These are phyloP conservation scores for Drosophila sordidula DNA, from an alignment of 2,888 invertebrate species.

Conservation along the genomic window DNA sequence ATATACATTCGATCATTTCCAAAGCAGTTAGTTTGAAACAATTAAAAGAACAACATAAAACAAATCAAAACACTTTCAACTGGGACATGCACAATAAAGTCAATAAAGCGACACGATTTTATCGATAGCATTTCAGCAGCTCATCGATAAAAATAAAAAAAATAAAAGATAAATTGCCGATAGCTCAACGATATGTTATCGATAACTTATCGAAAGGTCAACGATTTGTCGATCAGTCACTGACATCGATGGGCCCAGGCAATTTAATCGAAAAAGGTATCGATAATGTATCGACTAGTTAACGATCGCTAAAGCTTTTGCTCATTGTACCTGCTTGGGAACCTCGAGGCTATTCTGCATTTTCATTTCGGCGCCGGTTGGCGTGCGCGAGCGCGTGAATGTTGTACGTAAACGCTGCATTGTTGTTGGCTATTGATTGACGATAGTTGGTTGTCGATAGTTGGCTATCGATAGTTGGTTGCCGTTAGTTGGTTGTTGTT, in stretches of 20 bases:
- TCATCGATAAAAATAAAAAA: neutral
- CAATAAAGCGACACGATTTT: neutral
- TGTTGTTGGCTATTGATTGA: constrained; percentile 11
- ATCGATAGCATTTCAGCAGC: constrained; percentile 1
- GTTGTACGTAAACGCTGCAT: constrained; percentile 90
- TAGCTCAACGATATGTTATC: constrained; percentile 1
- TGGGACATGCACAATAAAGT: neutral
- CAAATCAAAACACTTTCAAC: neutral
- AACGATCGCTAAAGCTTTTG: neutral
- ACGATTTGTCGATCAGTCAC: neutral
- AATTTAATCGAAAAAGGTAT: neutral
- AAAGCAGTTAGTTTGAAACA: neutral
- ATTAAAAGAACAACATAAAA: neutral
- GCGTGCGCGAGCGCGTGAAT: constrained; percentile 94
- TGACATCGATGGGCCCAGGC: neutral
- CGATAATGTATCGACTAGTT: neutral
- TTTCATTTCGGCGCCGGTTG: constrained; percentile 96
- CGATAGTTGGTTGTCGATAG: neutral
- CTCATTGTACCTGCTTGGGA: constrained; percentile 89
- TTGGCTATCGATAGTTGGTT: neutral
- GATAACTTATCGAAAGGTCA: neutral
- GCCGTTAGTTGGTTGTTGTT: constrained; percentile 5
- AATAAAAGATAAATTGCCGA: constrained; percentile 9
- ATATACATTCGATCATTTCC: neutral
- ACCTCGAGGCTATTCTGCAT: constrained; percentile 96